A percentile compares a stretch with the other conserved stretches of the same genome.
phyloP scores from a whole-genome alignment of 2,888 invertebrate genomes.

The Amiota mariae region DNA sequence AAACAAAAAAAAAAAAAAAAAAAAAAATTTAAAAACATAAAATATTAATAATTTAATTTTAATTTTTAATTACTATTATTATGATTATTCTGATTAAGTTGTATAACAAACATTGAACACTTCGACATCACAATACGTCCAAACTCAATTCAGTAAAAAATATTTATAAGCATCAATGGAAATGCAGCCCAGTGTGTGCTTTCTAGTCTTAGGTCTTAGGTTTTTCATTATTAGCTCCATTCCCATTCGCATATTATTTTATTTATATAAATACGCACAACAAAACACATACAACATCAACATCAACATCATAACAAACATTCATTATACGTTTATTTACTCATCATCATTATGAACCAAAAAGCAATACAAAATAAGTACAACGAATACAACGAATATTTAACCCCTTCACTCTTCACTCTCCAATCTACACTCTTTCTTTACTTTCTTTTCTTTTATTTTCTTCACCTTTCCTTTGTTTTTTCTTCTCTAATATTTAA shows the following conservation, averaged over 20 bases:
- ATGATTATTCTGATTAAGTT: conserved; percentile 26
- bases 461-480: no score
- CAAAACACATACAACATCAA: not conserved
- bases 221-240: not conserved
- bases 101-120: conserved; percentile 45
- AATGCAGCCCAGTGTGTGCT: conserved; percentile 26
- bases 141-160: conserved; percentile 60
- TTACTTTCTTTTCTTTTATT: not conserved
- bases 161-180: conserved; percentile 40
- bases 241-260: no score
- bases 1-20: not conserved
- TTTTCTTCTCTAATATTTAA: not conserved
- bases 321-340: not conserved
- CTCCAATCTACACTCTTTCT: not conserved
- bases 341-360: not conserved
- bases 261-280: not conserved
- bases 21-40: not conserved
- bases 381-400: conserved; percentile 24
- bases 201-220: conserved; percentile 32
- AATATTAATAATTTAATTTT: not conserved
- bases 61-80: not conserved
- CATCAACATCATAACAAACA: not conserved
- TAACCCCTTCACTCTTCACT: not conserved
- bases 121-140: conserved; percentile 69
- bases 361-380: conserved; percentile 11